Evolutionary conservation across 2,113 vertebrate genomes (phyloP).

Genomic region (Echinops telfairi): DNA sequence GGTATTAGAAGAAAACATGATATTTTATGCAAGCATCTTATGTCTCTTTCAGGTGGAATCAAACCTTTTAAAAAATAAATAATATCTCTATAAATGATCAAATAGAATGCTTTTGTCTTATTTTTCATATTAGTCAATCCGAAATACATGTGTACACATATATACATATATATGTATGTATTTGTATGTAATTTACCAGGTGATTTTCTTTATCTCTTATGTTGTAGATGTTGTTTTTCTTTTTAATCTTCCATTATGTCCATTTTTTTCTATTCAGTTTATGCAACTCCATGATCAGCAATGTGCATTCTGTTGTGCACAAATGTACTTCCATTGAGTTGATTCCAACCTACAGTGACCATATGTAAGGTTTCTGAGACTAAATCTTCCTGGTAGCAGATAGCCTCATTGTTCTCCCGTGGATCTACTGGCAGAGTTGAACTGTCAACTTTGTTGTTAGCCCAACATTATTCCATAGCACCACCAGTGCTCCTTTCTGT

Average conservation of each 20-base stretch:
- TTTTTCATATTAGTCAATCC: not conserved
- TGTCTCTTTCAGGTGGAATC: constrained; percentile 33
- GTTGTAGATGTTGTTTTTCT: not conserved
- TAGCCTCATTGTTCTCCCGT: no score
- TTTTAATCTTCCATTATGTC: constrained; percentile 33
- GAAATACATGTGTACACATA: not conserved
- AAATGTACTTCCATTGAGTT: no score
- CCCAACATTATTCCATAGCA: no score
- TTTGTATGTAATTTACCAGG: constrained; percentile 16
- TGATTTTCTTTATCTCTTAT: constrained; percentile 23
- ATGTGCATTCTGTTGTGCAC: not conserved
- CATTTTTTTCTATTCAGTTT: constrained; percentile 47
- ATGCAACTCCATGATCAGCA: constrained; percentile 18
- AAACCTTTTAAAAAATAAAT: constrained; percentile 18
- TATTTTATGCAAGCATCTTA: constrained; percentile 14
- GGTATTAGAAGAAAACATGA: not conserved
- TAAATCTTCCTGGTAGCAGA: no score
- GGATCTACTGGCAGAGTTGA: no score
- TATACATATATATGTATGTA: not conserved
- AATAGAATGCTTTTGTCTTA: constrained; percentile 14
- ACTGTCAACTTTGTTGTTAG: no score
- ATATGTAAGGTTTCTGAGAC: no score
- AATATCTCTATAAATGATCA: constrained; percentile 27
- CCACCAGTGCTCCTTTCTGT: no score
- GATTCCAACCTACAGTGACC: no score